Conservation (phyloP, 2,797 vertebrate genomes). For the Amazonetta brasiliensis region DNA sequence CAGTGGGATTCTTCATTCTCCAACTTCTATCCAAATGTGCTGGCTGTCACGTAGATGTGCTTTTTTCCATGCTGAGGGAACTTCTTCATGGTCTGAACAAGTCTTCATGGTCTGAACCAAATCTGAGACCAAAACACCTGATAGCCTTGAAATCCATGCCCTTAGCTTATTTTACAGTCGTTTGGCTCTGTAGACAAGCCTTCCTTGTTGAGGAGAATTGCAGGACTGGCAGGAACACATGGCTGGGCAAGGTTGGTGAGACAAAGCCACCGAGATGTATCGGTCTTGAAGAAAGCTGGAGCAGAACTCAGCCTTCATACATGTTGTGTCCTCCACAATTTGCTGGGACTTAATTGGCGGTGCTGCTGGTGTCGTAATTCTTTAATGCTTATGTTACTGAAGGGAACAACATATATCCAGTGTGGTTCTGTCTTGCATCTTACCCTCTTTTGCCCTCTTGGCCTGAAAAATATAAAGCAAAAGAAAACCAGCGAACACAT, state of each 20-base stretch:
- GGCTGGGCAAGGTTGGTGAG: not conserved
- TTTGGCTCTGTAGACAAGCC: not conserved
- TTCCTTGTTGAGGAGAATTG: fast-evolving
- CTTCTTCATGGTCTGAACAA: not conserved
- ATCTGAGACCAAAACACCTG: not conserved
- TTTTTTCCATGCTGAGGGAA: not conserved
- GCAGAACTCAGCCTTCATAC: not conserved
- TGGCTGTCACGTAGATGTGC: not conserved
- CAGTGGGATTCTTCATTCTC: not conserved
- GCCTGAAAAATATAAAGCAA: not conserved
- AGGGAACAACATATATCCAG: not conserved
- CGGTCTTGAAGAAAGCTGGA: not conserved
- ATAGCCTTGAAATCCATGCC: not conserved
- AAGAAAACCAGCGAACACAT: not conserved
- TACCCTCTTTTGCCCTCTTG: not conserved
- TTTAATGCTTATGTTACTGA: not conserved
- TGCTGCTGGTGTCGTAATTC: not conserved
- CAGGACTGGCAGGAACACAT: not conserved
- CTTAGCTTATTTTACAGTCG: not conserved
- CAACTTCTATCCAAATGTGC: not conserved
- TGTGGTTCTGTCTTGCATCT: not conserved
- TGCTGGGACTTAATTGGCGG: not conserved
- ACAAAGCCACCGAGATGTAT: not conserved
- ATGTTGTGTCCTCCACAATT: fast-evolving
- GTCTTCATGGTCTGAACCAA: too few relatives aligned